These are phyloP conservation scores for Eupithecia vulgata DNA, from an alignment of 2,888 invertebrate genomes.

Conservation along the genomic window DNA sequence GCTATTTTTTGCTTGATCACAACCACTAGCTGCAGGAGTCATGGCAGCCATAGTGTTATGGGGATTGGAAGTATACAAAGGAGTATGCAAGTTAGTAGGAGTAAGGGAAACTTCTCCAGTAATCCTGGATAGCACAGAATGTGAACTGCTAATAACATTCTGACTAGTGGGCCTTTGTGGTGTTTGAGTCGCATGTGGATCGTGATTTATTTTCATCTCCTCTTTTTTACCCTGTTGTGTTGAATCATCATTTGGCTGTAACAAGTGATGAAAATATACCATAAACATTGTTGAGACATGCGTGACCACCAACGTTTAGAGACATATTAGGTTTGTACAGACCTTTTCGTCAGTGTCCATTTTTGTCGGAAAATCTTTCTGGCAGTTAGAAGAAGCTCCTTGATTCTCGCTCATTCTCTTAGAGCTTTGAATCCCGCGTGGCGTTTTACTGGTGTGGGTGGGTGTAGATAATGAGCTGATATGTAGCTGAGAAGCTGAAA, in stretches of 20 bases:
- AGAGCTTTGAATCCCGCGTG: not conserved
- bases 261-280: conserved; percentile 1
- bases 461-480: not conserved
- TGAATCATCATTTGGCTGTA: conserved; percentile 15
- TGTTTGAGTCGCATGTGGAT: conserved; percentile 20
- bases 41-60: conserved; percentile 81
- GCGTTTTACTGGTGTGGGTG: not conserved
- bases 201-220: conserved; percentile 25
- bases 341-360: conserved; percentile 5
- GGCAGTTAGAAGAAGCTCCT: not conserved
- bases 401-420: conserved; percentile 2
- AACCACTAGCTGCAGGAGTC: conserved; percentile 80
- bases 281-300: not conserved
- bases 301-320: not conserved
- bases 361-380: not conserved
- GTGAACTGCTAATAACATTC: conserved; percentile 24
- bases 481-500: not conserved
- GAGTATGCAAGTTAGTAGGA: conserved; percentile 73
- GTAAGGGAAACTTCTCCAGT: conserved; percentile 72
- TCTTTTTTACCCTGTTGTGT: conserved; percentile 17
- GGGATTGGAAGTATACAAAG: conserved; percentile 74
- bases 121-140: conserved; percentile 32
- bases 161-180: conserved; percentile 27
- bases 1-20: conserved; percentile 84
- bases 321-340: not conserved